Evolutionary conservation across 2,113 vertebrate species (phyloP).

Genomic region (Mustela lutreola): DNA sequence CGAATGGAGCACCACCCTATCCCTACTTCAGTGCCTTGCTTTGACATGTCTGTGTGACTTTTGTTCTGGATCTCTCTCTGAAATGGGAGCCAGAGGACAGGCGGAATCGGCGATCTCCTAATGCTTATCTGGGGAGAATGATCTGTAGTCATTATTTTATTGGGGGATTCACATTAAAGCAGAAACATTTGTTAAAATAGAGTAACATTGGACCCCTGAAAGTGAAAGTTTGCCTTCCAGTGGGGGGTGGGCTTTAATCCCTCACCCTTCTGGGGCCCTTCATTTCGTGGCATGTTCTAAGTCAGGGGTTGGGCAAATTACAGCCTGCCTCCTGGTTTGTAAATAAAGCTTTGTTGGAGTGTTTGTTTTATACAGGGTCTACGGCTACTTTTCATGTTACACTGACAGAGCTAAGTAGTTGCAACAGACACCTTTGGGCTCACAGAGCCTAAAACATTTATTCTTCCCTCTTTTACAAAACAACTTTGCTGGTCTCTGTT

Average conservation of each 20-base stretch:
- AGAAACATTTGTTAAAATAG: not conserved
- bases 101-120: not conserved
- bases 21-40: constrained; percentile 18
- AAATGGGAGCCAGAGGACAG: not conserved
- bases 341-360: constrained; percentile 40
- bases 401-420: not conserved
- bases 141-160: not conserved
- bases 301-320: not conserved
- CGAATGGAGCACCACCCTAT: not conserved
- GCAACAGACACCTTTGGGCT: not conserved
- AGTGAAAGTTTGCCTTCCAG: not conserved
- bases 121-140: constrained; percentile 42
- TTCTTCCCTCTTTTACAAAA: not conserved
- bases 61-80: not conserved
- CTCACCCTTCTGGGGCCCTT: not conserved
- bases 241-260: accelerated
- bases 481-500: not conserved
- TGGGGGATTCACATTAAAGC: not conserved
- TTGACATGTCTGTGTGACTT: constrained; percentile 32
- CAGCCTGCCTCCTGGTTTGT: not conserved
- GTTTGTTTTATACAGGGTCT: not conserved
- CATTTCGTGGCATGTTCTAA: not conserved
- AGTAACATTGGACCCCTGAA: not conserved
- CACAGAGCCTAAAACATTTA: not conserved
- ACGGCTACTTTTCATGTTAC: not conserved